phyloP scores from a whole-genome alignment of 2,113 vertebrate species.

The Egretta garzetta region DNA sequence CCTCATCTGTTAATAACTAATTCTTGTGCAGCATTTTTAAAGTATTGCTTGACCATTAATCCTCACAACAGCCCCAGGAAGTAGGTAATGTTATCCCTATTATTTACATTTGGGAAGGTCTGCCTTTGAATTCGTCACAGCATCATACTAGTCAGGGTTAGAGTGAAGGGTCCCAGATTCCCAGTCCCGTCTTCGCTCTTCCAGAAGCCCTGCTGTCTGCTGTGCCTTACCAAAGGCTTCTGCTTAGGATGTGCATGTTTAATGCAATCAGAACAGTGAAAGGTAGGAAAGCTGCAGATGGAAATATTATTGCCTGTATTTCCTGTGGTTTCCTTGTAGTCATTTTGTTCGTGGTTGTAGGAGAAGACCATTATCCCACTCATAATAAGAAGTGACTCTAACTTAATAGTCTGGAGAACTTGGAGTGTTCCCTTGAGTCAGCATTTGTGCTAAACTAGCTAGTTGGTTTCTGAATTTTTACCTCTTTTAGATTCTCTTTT shows the following conservation, averaged over 20 bases:
- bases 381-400: neutral
- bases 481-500: neutral
- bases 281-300: neutral
- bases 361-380: neutral
- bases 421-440: neutral
- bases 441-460: neutral
- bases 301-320: neutral
- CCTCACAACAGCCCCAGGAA: neutral
- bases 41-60: neutral
- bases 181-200: neutral
- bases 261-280: neutral
- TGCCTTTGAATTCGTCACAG: neutral
- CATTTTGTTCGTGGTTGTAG: neutral
- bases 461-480: neutral
- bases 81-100: neutral
- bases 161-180: neutral
- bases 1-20: neutral
- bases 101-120: neutral
- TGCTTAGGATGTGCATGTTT: neutral
- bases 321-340: neutral
- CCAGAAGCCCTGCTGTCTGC: neutral
- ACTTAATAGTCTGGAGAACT: neutral
- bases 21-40: neutral
- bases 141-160: neutral
- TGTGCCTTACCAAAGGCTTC: neutral